Conservation (phyloP, 2,888 invertebrate species). For the Argyresthia albistria region DNA sequence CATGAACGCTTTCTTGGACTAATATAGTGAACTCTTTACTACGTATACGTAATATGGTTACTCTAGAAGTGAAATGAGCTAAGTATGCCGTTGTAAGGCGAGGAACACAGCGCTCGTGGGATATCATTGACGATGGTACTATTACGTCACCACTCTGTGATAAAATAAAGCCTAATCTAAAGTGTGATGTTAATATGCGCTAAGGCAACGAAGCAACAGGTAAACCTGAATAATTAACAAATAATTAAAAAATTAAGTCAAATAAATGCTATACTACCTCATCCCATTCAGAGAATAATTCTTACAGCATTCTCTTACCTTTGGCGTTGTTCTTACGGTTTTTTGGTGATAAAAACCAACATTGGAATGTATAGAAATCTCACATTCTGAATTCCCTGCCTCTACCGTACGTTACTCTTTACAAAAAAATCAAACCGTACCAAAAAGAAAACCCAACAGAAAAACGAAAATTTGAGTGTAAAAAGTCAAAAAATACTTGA, state of each 20-base stretch:
- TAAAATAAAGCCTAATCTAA: background rate
- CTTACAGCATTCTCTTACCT: slow-evolving; percentile 61
- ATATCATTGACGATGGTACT: too few relatives aligned
- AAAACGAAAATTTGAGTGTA: slow-evolving; percentile 68
- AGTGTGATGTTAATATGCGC: background rate
- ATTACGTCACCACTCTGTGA: too few relatives aligned
- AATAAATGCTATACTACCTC: slow-evolving; percentile 74
- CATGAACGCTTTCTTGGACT: background rate
- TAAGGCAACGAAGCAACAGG: slow-evolving; percentile 3
- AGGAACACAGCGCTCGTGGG: background rate
- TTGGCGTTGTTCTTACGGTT: slow-evolving; percentile 46
- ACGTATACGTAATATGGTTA: background rate
- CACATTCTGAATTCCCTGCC: slow-evolving; percentile 29
- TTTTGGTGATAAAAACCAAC: slow-evolving; percentile 45
- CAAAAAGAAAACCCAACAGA: slow-evolving; percentile 35
- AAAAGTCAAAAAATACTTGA: slow-evolving; percentile 74
- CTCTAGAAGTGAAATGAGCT: background rate
- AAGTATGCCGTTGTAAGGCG: background rate
- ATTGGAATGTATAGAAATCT: slow-evolving; percentile 61
- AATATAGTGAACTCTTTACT: background rate
- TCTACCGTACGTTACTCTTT: too few relatives aligned
- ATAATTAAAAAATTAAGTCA: slow-evolving; percentile 43
- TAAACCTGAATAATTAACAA: background rate
- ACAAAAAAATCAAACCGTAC: slow-evolving; percentile 28
- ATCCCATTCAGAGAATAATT: slow-evolving; percentile 47